Base-by-base conservation (phyloP, 2,113 vertebrate species). In the Corvus hawaiiensis region DNA sequence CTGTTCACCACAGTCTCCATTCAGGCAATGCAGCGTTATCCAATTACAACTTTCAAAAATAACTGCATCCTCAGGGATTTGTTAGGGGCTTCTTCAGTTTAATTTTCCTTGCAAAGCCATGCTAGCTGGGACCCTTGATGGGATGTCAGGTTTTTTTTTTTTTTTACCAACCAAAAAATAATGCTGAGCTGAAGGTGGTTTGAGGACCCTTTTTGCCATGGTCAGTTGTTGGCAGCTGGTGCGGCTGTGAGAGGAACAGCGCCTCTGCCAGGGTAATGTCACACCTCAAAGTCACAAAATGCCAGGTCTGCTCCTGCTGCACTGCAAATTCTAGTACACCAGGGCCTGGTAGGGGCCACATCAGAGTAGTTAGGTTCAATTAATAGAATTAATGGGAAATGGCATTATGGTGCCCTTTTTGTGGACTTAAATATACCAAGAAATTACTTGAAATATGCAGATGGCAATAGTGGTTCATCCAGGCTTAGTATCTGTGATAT, bases 241-340 rank as follows among this genome's bases (percentile, higher is more conserved):
- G 26, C 26, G 41, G 5, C 74, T 74, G 62, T 1, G 13, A 41
- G 54, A 63, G 16, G 32, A 28, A 2, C 0, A 6, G 20, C 14
- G 18, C 13, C 30, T 86, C 59, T 73, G n/a, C n/a, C 0, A 4
- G 35, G 18, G 26, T 61, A 39, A 22, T 54, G 72, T 84, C 21
- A 52, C 6, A 5, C 6, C 4, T 20, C 1, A 1, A 28, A 74
- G 26, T 18, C 13, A 33, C 14, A 77, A 39, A 71, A 74, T 66
- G 10, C 10, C 22, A 13, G 3, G 16, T 80, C 37, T 69, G 23
- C 8, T 89, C 1, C 1, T 1, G 1, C 54, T 80, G 27, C 1
- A 2, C 7, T 51, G 79, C 18, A 62, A 23, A 46, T 18, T 61
- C n/a, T 46, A 32, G 24, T 23, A 24, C 9, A 17, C 8, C 17